Base-by-base conservation (phyloP, 1,140 invertebrate genomes). In the Drosophila erecta region DNA sequence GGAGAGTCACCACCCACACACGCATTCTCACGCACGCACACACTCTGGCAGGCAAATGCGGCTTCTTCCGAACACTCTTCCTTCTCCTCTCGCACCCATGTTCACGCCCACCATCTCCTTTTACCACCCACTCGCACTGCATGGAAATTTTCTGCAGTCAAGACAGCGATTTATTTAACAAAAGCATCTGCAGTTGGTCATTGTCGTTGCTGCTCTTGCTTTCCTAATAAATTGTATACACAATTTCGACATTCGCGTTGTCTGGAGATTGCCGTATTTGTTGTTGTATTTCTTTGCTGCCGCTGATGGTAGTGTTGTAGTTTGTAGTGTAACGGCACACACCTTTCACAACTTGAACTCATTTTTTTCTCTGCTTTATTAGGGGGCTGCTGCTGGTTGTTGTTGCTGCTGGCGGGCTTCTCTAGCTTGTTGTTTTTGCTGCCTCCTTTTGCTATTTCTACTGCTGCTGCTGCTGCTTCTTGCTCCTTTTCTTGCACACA, bases 321-420 rank as follows among this genome's bases (percentile, higher is more conserved):
- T 44, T 75, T 64, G 62, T 81, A 81, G 50, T 78, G 74, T 85
- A 90, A 81, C 85, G 81, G 81, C 81, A 90, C 87, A 90, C 87
- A 90, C 87, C 87, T 90, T 90, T 90, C 87, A 87, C 87, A 90
- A 90, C 87, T 90, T 81, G 87, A 90, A 90, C 87, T 90, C 87
- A 90, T 90, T 90, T 90, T 90, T 80, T 49, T 72, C 24, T 73
- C 65, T 80, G 77, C 79, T 90, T 90, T 90, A 86, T 81, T 80
- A 70, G 75, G 62, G 74, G 58, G 79, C 75, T 77, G 79, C 75
- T 77, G 62, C 47, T 76, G 66, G 65, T 66, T 66, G 56, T 56
- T 41, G 55, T 53, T 38, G 56, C 20, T 40, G 73, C 61, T 59
- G 65, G 51, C 50, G 53, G 50, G 62, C 69, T 70, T 70, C 66